These are phyloP conservation scores for Pycnonotus jocosus DNA, from an alignment of 2,113 vertebrate genomes.

Conservation along the genomic window DNA sequence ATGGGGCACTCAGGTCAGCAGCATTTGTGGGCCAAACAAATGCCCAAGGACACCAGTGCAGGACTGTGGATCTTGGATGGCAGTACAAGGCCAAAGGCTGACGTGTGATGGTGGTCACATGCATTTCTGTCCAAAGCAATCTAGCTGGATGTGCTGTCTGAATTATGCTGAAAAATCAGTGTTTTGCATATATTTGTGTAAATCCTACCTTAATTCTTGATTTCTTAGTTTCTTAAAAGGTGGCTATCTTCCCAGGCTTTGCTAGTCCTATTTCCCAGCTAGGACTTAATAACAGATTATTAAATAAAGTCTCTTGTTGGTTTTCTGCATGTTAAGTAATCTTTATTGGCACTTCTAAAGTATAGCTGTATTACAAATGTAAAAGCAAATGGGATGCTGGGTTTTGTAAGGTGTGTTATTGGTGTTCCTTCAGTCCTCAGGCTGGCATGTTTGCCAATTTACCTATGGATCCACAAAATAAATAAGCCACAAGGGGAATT, in stretches of 20 bases:
- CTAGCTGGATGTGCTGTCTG: accelerated
- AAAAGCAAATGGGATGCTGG: background rate
- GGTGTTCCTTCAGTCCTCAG: background rate
- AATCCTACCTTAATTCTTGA: background rate
- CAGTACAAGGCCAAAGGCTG: background rate
- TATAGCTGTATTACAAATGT: background rate
- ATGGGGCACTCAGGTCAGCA: background rate
- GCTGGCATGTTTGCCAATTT: background rate
- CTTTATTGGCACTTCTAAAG: background rate
- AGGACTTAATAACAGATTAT: background rate
- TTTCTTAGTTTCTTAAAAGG: background rate
- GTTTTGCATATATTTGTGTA: background rate
- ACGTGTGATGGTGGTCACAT: background rate
- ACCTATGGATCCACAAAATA: background rate
- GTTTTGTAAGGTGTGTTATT: background rate
- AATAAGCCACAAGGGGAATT: background rate
- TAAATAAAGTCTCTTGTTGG: background rate
- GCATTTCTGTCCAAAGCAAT: background rate
- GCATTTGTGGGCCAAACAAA: background rate
- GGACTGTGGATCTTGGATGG: background rate
- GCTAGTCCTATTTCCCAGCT: background rate
- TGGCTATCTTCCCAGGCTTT: background rate
- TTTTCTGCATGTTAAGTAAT: background rate
- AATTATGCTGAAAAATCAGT: background rate
- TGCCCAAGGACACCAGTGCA: background rate